Percentiles rank a stretch among this genome's conserved stretches.
These are phyloP conservation scores for Sylvia atricapilla DNA, from an alignment of 2,113 vertebrate species.

Conservation along the genomic window DNA sequence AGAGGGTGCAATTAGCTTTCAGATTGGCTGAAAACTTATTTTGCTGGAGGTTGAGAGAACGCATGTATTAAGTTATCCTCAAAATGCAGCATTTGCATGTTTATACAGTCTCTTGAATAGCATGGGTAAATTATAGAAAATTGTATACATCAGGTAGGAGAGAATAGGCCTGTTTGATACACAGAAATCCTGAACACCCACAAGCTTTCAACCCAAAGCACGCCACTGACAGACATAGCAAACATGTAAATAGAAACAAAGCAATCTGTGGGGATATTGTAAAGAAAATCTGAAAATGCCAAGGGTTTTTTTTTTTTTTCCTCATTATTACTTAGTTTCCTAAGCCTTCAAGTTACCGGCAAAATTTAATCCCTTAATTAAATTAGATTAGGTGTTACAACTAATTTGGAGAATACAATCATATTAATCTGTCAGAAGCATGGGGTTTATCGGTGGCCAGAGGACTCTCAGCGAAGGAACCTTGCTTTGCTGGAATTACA, in stretches of 20 bases:
- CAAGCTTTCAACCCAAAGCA: background rate
- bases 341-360: background rate
- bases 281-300: background rate
- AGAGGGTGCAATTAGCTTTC: background rate
- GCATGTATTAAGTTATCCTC: background rate
- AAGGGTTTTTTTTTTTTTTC: background rate
- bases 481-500: background rate
- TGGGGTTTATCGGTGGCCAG: background rate
- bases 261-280: accelerated
- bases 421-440: background rate
- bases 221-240: background rate
- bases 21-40: background rate
- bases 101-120: background rate
- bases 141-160: background rate
- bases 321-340: background rate
- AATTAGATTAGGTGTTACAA: background rate
- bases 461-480: background rate
- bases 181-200: background rate
- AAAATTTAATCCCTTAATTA: constrained; percentile 2
- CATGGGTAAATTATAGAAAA: background rate
- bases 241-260: accelerated
- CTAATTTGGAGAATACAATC: background rate
- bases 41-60: background rate
- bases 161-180: background rate
- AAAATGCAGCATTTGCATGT: background rate